Conservation (phyloP, 2,888 invertebrate genomes). For the Mayetiola destructor region DNA sequence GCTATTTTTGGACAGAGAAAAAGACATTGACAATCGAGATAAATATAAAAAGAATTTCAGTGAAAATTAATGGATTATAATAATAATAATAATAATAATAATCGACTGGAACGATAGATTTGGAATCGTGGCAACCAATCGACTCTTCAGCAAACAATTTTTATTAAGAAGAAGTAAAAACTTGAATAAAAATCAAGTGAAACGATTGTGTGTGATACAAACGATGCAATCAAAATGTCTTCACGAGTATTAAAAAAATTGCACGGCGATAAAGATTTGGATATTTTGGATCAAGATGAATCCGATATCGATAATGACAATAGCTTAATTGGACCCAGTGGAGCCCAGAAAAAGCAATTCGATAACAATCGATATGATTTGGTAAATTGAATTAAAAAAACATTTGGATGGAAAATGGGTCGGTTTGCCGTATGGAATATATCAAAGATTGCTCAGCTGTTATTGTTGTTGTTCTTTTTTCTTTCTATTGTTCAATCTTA, state of each 20-base stretch:
- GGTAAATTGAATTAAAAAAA: constrained; percentile 35
- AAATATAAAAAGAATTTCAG: no score
- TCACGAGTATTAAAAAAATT: constrained; percentile 50
- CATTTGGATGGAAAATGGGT: no score
- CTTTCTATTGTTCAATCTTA: neutral
- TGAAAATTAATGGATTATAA: no score
- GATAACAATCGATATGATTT: constrained; percentile 55
- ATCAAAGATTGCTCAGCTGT: neutral
- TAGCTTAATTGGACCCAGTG: constrained; percentile 40
- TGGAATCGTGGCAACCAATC: no score
- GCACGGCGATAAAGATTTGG: constrained; percentile 42
- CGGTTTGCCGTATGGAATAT: neutral
- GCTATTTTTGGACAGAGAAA: no score
- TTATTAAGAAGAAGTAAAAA: no score
- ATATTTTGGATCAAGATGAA: constrained; percentile 33
- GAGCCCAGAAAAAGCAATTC: constrained; percentile 41
- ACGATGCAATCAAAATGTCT: constrained; percentile 38
- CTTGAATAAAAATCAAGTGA: neutral
- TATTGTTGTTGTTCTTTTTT: constrained; percentile 13
- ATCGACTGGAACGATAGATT: no score
- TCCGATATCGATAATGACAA: constrained; percentile 28
- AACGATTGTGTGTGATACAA: neutral
- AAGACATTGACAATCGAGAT: no score
- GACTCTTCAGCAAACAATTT: no score
- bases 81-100: no score